Evolutionary conservation across 2,797 vertebrate species (phyloP).

Genomic region (Cuniculus paca): DNA sequence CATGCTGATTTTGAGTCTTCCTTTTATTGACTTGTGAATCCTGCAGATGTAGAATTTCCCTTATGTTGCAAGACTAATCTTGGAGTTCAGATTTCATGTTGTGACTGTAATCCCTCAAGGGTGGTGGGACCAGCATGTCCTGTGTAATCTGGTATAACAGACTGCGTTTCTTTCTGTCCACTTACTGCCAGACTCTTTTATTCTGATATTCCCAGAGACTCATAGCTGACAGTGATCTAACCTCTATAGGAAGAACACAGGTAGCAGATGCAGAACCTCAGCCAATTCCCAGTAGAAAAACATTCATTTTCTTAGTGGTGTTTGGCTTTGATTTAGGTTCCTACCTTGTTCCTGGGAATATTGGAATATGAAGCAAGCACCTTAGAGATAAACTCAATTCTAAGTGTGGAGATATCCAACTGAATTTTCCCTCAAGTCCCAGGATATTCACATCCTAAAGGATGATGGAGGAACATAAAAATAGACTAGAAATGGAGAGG

Average conservation of each 20-base stretch:
- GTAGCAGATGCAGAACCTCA: background rate
- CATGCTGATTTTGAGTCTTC: background rate
- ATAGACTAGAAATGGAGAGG: background rate
- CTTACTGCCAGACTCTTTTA: background rate
- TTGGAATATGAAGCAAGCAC: background rate
- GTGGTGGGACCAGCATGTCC: background rate
- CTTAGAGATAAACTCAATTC: background rate
- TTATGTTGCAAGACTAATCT: constrained; percentile 7
- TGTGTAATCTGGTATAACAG: background rate
- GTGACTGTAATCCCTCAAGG: background rate
- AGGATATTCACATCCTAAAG: background rate
- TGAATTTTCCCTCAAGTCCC: background rate
- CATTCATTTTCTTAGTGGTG: background rate
- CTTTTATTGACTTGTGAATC: background rate
- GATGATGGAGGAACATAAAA: background rate
- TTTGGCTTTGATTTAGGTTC: background rate
- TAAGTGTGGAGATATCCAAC: background rate
- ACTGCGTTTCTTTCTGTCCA: background rate
- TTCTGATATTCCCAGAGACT: background rate
- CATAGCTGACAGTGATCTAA: background rate
- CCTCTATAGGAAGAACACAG: background rate
- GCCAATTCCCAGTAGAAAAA: background rate
- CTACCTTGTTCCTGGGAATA: constrained; percentile 1
- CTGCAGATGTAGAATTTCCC: background rate
- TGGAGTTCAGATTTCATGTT: background rate